phyloP scores from a whole-genome alignment of 2,888 invertebrate genomes.

The Acleris literana region DNA sequence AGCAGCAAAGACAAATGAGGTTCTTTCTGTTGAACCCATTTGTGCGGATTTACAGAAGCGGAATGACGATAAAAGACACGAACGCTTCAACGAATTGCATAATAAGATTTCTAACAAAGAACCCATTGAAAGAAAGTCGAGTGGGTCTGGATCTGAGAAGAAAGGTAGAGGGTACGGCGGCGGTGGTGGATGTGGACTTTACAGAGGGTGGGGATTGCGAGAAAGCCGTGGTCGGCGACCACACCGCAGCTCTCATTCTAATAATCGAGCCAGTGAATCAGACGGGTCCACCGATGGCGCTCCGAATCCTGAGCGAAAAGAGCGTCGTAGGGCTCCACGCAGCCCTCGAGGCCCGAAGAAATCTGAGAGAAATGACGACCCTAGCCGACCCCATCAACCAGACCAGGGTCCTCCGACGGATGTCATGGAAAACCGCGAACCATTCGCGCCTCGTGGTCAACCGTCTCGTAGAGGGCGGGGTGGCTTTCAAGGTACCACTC shows the following conservation, averaged over 20 bases:
- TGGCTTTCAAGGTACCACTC: slow-evolving; percentile 71
- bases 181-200: slow-evolving; percentile 70
- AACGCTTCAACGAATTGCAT: slow-evolving; percentile 67
- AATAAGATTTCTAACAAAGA: slow-evolving; percentile 78
- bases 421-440: slow-evolving; percentile 84
- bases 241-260: slow-evolving; percentile 75
- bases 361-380: slow-evolving; percentile 84
- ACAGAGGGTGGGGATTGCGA: slow-evolving; percentile 78
- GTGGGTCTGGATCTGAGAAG: slow-evolving; percentile 78
- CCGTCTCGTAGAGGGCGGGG: slow-evolving; percentile 94
- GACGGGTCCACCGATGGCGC: slow-evolving; percentile 90
- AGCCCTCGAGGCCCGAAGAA: slow-evolving; percentile 84
- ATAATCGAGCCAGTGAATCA: slow-evolving; percentile 86
- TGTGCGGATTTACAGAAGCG: slow-evolving; percentile 59
- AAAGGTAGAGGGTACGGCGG: slow-evolving; percentile 79
- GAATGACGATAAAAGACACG: slow-evolving; percentile 67
- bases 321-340: slow-evolving; percentile 79
- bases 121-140: slow-evolving; percentile 75
- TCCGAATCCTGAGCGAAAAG: slow-evolving; percentile 80
- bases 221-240: slow-evolving; percentile 79
- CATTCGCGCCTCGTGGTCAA: slow-evolving; percentile 94
- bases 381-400: slow-evolving; percentile 49
- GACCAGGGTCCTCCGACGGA: slow-evolving; percentile 57
- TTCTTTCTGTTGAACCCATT: slow-evolving; percentile 56
- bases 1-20: slow-evolving; percentile 57